Percentiles rank a stretch among this genome's conserved stretches.
Conservation (phyloP, 2,888 invertebrate genomes). For the Odontomyia ornata region DNA sequence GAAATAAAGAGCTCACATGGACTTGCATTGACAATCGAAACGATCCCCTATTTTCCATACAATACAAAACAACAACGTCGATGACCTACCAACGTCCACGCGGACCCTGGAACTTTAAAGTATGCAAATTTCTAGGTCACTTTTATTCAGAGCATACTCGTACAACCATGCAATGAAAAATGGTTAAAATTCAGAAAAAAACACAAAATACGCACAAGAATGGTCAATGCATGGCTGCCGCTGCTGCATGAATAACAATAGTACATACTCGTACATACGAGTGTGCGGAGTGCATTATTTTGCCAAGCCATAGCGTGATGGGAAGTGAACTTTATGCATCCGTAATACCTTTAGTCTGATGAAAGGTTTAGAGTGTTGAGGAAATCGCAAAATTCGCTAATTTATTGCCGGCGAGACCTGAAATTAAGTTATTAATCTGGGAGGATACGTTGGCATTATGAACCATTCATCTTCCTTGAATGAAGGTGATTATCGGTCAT, state of each 20-base stretch:
- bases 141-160: conserved; percentile 19
- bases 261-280: too few relatives aligned
- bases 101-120: background rate
- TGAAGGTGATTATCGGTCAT: too few relatives aligned
- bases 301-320: too few relatives aligned
- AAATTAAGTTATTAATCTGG: background rate
- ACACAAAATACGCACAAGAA: too few relatives aligned
- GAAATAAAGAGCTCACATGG: background rate
- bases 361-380: background rate
- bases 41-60: background rate
- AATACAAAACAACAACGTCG: background rate
- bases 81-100: background rate
- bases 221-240: too few relatives aligned
- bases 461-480: too few relatives aligned
- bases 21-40: background rate
- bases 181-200: background rate
- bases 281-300: too few relatives aligned
- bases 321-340: too few relatives aligned
- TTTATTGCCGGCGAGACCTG: background rate
- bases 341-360: background rate
- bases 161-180: conserved; percentile 7
- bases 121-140: conserved; percentile 41
- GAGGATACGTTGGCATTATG: too few relatives aligned
- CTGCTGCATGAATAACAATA: too few relatives aligned
- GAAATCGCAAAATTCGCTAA: background rate